Conservation (phyloP, 2,888 invertebrate genomes). For the Metellina segmentata region DNA sequence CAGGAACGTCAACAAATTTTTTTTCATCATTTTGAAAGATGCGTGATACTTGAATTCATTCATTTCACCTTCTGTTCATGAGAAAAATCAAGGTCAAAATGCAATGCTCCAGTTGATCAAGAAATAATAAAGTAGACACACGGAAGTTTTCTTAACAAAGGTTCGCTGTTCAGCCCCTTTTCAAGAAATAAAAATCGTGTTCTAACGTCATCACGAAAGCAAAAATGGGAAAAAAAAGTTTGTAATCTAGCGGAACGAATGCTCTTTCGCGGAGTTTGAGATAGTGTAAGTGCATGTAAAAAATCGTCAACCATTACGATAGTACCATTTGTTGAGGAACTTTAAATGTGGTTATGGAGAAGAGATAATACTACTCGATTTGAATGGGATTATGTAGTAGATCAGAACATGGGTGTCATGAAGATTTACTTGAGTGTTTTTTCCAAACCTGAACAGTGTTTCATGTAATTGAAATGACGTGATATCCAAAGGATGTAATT, state of each 20-base stretch:
- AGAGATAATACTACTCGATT: too few species aligned
- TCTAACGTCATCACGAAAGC: conserved; percentile 32
- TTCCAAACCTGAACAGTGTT: too few species aligned
- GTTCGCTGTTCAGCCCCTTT: neutral
- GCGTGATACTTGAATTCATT: conserved; percentile 17
- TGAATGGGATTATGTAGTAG: too few species aligned
- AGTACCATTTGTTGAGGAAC: conserved; percentile 17
- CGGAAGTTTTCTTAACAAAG: conserved; percentile 64
- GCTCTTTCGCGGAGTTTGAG: neutral
- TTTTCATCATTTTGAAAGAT: neutral
- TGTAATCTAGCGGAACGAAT: conserved; percentile 40
- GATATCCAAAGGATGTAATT: too few species aligned
- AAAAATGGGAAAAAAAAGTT: conserved; percentile 6
- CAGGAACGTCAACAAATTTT: neutral
- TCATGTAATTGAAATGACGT: too few species aligned
- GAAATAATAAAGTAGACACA: conserved; percentile 40
- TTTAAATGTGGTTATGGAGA: neutral
- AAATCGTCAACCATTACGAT: conserved; percentile 48
- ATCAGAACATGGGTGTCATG: too few species aligned
- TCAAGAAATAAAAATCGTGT: conserved; percentile 30
- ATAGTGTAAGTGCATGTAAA: neutral
- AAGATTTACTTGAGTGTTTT: too few species aligned
- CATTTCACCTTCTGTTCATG: conserved; percentile 35
- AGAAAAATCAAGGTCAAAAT: conserved; percentile 65
- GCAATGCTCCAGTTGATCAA: conserved; percentile 68